Evolutionary conservation across 2,797 vertebrate species (phyloP), one percentile per base, ranked within the genome.

Genomic region (Acanthurus lineatus): DNA sequence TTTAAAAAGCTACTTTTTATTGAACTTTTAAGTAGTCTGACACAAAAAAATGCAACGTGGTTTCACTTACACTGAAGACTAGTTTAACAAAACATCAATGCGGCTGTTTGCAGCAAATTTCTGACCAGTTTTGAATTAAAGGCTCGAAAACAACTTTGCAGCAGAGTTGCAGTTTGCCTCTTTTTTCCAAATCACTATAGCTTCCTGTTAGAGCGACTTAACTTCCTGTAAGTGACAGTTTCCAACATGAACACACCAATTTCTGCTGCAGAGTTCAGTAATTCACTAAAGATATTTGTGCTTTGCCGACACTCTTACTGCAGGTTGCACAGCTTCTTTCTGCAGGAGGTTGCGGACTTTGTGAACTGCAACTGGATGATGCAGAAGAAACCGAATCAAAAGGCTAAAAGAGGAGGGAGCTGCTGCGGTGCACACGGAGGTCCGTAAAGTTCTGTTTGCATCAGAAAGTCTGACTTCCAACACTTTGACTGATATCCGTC

Each of bases 391-490:
- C 25, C 38, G 9, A 40, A 40, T 5, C 38, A 40, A 40, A 40
- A 40, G 38, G 38, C 38, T 40, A 9, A 1, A 9, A 9, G 6
- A 45, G 10, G 3, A 4, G 44, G 6, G 48, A 49, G 2, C 10
- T 0, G 3, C 44, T 42, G 32, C 22, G 45, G 15, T 7, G 3
- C 12, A 15, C 2, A 51, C 45, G 9, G 1, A 2, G 51, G 20
- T 9, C 38, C 19, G 5, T 40, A 17, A 57, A 60, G 14, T 51
- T 62, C 6, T 10, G 25, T n/a, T 20, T 7, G 40, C 28, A n/a
- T 5, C 40, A 63, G n/a, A 32, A 76, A 74, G 52, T 78, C 45
- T 17, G 58, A 78, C 77, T 73, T 73, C 59, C 77, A 68, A 58
- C 63, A 51, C 63, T 52, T 4, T 63, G 48, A 81, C 63, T 70